Evolutionary conservation across 2,113 vertebrate genomes (phyloP), one percentile per base, ranked within the genome.

Genomic region (Gallinago jamesoni): DNA sequence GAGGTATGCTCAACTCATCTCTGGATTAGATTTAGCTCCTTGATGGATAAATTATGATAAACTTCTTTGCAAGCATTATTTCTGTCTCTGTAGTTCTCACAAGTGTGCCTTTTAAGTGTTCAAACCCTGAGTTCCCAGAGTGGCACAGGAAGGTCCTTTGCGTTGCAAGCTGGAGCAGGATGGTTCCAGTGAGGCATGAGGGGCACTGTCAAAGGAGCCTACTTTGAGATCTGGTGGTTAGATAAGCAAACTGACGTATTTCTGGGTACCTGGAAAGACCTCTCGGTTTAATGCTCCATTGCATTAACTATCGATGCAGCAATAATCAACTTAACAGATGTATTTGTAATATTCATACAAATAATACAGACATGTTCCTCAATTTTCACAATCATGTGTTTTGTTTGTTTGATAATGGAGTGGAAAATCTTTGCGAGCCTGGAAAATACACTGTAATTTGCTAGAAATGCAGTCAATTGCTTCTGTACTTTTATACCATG

Each of bases 331-430:
- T 47, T 45, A 75, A 57, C 1, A 25, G 47, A 15, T 28, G 6
- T 53, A 55, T 64, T 79, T 48, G 9, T 59, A 80, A 55, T 64
- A 20, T 33, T 91, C 48, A 41, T 43, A 28, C 18, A 77, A 80
- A 47, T n/a, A 87, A 66, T 41, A 18, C 21, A 50, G 70, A 35
- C 7, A 2, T 9, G 25, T 28, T 82, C 41, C 59, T 86, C 56
- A 30, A 3, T 88, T 76, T 92, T 94, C 37, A 47, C n/a, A 66
- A 28, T 64, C 27, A 8, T 33, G 4, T 3, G 35, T 60, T 92
- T 76, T 82, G 57, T 74, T 91, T 66, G 31, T 87, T 91, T 86
- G 48, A 77, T 83, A 92, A 90, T 59, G 37, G 55, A 83, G 59
- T 41, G 15, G 50, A 73, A 94, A 69, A 73, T 62, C 55, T 59